Percentiles rank a stretch among this genome's conserved stretches.
Conservation (phyloP, 2,113 vertebrate species). For the Neodon shergylaensis region DNA sequence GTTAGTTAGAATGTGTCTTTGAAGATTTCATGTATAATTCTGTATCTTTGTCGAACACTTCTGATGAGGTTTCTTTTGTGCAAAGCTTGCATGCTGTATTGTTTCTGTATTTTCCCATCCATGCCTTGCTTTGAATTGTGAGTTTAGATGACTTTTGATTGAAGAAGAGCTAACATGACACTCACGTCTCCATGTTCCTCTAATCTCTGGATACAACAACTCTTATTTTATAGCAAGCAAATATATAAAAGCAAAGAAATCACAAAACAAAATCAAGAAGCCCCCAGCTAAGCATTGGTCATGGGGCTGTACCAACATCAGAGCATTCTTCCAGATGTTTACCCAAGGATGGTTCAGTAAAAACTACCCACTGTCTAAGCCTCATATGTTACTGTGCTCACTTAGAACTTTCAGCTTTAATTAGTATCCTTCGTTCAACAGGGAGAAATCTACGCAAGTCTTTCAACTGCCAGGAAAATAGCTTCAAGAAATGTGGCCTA, state of each 20-base stretch:
- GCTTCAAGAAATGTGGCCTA: constrained; percentile 35
- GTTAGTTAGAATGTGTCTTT: background rate
- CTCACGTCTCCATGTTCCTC: background rate
- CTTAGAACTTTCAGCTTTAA: constrained; percentile 30
- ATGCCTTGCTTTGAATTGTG: background rate
- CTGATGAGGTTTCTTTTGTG: background rate
- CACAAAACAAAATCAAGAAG: constrained; percentile 6
- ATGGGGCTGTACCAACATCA: background rate
- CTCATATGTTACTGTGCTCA: background rate
- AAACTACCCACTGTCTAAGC: background rate
- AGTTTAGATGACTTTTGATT: background rate
- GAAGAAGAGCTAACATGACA: background rate
- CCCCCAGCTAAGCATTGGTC: background rate
- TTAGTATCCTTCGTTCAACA: background rate
- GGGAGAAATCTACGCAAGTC: background rate
- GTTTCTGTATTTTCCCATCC: background rate
- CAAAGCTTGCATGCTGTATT: background rate
- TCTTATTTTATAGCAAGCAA: background rate
- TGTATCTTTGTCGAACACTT: background rate
- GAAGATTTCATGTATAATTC: background rate
- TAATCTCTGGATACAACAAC: background rate
- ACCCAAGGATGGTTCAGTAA: background rate
- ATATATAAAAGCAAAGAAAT: constrained; percentile 1
- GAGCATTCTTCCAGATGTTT: constrained; percentile 20
- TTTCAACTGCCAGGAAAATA: constrained; percentile 37